Evolutionary conservation across 2,797 vertebrate species (phyloP).

Genomic region (Enteromius thamalakanensis): DNA sequence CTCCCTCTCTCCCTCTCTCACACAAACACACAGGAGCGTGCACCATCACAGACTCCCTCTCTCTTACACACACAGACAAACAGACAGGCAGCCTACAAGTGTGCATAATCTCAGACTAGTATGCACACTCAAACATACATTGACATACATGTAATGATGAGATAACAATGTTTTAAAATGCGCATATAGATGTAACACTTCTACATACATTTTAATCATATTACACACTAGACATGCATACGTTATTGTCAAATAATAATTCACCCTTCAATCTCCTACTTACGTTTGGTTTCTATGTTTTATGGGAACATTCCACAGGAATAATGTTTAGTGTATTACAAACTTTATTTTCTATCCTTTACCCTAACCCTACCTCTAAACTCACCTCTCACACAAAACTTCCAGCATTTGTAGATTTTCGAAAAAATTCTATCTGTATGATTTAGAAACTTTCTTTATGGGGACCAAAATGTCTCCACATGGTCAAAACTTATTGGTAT

Average conservation of each 20-base stretch:
- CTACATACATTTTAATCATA: conserved; percentile 32
- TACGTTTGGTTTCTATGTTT: not conserved
- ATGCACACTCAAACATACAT: conserved; percentile 40
- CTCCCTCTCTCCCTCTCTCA: no score
- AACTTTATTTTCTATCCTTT: not conserved
- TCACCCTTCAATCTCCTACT: conserved; percentile 11
- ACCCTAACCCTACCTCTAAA: no score
- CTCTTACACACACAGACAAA: conserved; percentile 39
- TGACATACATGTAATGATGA: not conserved
- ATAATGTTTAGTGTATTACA: not conserved
- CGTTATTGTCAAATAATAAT: not conserved
- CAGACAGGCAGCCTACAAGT: conserved; percentile 55
- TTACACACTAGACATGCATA: conserved; percentile 18
- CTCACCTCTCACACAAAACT: no score
- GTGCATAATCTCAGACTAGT: conserved; percentile 47
- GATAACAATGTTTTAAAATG: conserved; percentile 31
- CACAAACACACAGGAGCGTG: no score
- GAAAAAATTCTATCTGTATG: not conserved
- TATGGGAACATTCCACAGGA: not conserved
- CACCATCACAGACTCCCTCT: conserved; percentile 7
- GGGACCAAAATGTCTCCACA: not conserved
- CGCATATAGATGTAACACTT: not conserved
- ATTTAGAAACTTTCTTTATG: not conserved
- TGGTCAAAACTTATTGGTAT: not conserved
- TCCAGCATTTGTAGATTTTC: not conserved